A percentile compares a stretch with the other conserved stretches of the same genome.
phyloP scores from a whole-genome alignment of 2,113 vertebrate genomes.

The Gobiocypris rarus region DNA sequence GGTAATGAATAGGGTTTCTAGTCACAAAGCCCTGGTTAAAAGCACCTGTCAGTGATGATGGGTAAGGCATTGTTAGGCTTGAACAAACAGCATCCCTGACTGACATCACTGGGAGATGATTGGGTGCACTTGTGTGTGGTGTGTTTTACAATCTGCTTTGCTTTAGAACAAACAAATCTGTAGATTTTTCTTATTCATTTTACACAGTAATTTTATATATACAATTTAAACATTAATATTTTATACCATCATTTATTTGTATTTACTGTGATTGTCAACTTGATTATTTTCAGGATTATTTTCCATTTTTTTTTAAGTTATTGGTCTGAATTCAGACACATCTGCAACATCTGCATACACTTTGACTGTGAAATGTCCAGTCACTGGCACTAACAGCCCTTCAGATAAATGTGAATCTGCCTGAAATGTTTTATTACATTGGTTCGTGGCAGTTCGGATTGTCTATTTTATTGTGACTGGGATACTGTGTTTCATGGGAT shows the following conservation, averaged over 20 bases:
- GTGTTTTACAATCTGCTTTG: neutral
- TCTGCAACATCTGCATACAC: no score
- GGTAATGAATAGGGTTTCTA: constrained; percentile 53
- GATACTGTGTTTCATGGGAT: neutral
- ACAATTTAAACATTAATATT: neutral
- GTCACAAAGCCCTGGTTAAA: constrained; percentile 48
- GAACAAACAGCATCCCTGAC: constrained; percentile 33
- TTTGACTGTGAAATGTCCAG: neutral
- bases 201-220: neutral
- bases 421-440: neutral
- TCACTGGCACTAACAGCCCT: neutral
- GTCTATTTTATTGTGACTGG: neutral
- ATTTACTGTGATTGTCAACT: neutral
- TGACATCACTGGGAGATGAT: constrained; percentile 7
- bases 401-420: neutral
- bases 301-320: no score
- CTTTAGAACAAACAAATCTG: neutral
- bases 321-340: no score
- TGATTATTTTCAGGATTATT: no score
- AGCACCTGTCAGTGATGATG: constrained; percentile 49
- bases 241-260: neutral
- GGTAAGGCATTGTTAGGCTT: constrained; percentile 28
- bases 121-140: neutral
- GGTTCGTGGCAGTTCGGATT: neutral
- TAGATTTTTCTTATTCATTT: neutral